phyloP scores from a whole-genome alignment of 1,140 invertebrate genomes.

The Phthorimaea operculella region DNA sequence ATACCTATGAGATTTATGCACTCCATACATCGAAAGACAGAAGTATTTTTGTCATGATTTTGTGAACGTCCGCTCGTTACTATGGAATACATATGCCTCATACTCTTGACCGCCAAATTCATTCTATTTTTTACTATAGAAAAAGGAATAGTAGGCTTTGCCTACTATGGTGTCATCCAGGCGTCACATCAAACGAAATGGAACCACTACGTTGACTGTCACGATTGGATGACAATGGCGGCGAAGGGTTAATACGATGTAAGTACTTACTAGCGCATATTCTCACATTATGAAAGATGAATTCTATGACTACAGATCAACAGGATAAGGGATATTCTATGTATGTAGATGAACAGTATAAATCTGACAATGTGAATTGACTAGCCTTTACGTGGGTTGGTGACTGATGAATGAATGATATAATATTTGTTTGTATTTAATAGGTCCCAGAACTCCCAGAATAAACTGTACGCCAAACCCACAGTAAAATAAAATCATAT shows the following conservation, averaged over 20 bases:
- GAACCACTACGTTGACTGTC: no score
- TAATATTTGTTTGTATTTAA: slow-evolving; percentile 1
- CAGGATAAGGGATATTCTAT: slow-evolving; percentile 14
- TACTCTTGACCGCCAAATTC: no score
- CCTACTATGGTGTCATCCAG: no score
- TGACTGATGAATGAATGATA: slow-evolving; percentile 6
- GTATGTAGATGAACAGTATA: slow-evolving; percentile 8
- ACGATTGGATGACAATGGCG: no score
- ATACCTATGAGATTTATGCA: neutral
- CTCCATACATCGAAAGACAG: neutral
- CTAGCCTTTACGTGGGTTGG: slow-evolving; percentile 18
- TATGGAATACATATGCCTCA: no score
- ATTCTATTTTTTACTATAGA: no score
- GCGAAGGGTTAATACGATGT: no score
- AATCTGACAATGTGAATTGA: slow-evolving; percentile 22
- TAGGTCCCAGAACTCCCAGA: slow-evolving; percentile 22
- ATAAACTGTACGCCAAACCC: slow-evolving; percentile 13
- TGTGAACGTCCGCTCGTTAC: no score
- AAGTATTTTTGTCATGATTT: no score
- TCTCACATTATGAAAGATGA: slow-evolving; percentile 5
- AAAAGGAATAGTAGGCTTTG: no score
- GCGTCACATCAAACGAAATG: no score
- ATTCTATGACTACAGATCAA: slow-evolving; percentile 18
- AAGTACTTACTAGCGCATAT: slow-evolving; percentile 12
- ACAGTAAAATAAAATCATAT: no score